phyloP scores from a whole-genome alignment of 2,113 vertebrate genomes.

The Pontoporia blainvillei region DNA sequence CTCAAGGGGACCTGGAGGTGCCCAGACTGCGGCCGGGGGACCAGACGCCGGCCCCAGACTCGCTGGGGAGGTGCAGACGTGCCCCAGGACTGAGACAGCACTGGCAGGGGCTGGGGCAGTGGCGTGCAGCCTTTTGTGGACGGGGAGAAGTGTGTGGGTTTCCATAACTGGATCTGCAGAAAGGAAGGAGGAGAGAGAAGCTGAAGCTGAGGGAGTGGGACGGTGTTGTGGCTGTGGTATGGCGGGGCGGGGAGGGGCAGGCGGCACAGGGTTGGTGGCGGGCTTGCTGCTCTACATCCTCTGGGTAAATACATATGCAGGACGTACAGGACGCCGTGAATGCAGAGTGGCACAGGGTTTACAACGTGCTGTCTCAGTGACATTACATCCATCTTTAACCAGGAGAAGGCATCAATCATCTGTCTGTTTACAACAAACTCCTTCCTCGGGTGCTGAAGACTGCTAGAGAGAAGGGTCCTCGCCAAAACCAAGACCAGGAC shows the following conservation, averaged over 20 bases:
- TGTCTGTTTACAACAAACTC: neutral
- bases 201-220: fast-evolving
- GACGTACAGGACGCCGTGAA: fast-evolving
- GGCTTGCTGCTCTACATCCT: fast-evolving
- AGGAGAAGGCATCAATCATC: neutral
- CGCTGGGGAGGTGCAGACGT: too few species aligned
- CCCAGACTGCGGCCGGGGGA: too few species aligned
- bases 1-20: neutral
- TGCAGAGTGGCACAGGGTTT: fast-evolving
- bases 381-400: neutral
- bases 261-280: fast-evolving
- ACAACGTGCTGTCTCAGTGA: fast-evolving
- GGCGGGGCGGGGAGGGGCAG: fast-evolving
- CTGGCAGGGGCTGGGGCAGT: neutral
- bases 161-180: neutral
- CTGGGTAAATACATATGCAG: neutral
- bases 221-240: fast-evolving
- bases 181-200: neutral
- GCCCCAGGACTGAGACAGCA: neutral
- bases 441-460: too few species aligned
- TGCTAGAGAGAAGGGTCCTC: neutral
- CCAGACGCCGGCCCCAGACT: fast-evolving
- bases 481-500: neutral
- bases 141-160: fast-evolving
- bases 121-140: fast-evolving